phyloP scores from a whole-genome alignment of 2,797 vertebrate genomes.

The Acanthiza pusilla region DNA sequence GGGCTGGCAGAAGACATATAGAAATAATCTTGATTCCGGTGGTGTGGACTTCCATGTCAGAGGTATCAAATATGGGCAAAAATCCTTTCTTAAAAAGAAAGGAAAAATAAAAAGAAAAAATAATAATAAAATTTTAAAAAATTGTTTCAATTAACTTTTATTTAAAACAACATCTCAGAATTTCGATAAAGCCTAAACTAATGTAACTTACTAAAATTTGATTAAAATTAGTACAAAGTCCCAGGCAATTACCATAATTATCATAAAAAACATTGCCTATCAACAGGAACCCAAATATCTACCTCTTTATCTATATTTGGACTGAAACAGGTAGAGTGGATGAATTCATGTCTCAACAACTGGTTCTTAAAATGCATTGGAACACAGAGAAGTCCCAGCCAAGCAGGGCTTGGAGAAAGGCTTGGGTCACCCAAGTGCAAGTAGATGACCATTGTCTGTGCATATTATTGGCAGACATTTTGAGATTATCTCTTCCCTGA shows the following conservation, averaged over 20 bases:
- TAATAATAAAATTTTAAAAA: rapidly evolving
- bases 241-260: neutral
- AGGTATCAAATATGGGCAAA: neutral
- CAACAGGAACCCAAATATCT: neutral
- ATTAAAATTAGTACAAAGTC: neutral
- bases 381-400: neutral
- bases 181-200: neutral
- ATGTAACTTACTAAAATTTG: neutral
- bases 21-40: neutral
- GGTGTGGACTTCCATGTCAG: rapidly evolving
- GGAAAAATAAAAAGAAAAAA: rapidly evolving
- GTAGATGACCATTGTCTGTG: neutral
- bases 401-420: neutral
- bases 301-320: neutral
- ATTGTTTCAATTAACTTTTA: neutral
- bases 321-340: neutral
- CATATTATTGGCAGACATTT: neutral
- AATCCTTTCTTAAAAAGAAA: neutral
- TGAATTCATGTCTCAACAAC: neutral
- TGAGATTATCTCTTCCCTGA: neutral
- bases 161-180: neutral
- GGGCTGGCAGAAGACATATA: neutral
- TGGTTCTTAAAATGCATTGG: neutral
- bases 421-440: rapidly evolving
- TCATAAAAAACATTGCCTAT: neutral